Evolutionary conservation across 2,888 invertebrate genomes (phyloP), one percentile per base, ranked within the genome.

Genomic region (Macrosiphum euphorbiae): DNA sequence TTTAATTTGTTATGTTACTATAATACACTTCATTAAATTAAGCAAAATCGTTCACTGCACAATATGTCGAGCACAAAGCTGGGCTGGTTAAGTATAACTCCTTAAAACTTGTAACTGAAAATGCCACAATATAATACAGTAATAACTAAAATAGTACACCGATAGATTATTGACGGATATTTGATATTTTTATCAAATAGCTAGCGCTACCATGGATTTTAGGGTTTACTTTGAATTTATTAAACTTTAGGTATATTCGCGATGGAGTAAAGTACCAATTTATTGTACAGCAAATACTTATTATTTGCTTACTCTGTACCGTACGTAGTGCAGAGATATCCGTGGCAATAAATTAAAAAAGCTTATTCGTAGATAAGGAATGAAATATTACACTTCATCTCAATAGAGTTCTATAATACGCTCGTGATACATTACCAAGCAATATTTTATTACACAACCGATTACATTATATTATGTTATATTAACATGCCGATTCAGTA

Each of bases 301-400:
- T 26, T 85, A 85, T 85, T 85, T 44, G 85, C 85, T 44, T 85
- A 85, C 11, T 44, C 20, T 85, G 8, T 85, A 28, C 13, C 13
- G 28, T 28, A 44, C 3, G 1, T 78, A 35, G 84, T 5, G 16
- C 5, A 7, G 20, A 44, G 47, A 86, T 86, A 47, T 86, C 86
- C n/a, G 47, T 16, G 47, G 44, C n/a, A 86, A 86, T 86, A 86
- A 86, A 86, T n/a, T 47, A 86, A 86, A 55, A 55, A 55, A 47
- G 86, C 86, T 86, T 86, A n/a, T 47, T 86, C 28, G 13, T 28
- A 86, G 86, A 86, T 86, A 86, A 86, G n/a, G 47, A 86, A 86
- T 86, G 86, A 86, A 86, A 86, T 86, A 86, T 86, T 16, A 24
- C 28, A 28, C 86, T 86, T 86, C 44, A n/a, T 86, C 28, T n/a